Evolutionary conservation across 2,797 vertebrate species (phyloP).

Genomic region (Crenichthys baileyi): DNA sequence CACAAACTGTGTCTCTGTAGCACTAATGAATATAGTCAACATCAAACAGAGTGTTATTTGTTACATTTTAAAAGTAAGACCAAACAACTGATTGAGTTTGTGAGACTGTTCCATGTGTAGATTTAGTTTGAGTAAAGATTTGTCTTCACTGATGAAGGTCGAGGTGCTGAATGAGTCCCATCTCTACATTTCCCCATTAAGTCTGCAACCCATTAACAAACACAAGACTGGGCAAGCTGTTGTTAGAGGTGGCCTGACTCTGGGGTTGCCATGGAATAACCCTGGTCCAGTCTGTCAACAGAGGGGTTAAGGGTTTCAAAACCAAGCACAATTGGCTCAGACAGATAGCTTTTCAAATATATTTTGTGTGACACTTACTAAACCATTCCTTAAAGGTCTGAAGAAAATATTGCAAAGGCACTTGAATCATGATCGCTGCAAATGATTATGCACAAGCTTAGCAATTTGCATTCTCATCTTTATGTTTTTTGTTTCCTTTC

Average conservation of each 20-base stretch:
- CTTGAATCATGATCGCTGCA: background rate
- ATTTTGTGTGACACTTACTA: slow-evolving; percentile 17
- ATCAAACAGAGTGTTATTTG: background rate
- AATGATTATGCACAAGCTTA: background rate
- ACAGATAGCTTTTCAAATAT: slow-evolving; percentile 48
- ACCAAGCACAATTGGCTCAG: slow-evolving; percentile 51
- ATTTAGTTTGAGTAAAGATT: slow-evolving; percentile 17
- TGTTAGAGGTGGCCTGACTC: slow-evolving; percentile 56
- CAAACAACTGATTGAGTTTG: background rate
- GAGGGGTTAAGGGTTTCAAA: slow-evolving; percentile 68
- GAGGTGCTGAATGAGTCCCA: slow-evolving; percentile 45
- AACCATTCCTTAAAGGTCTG: slow-evolving; percentile 19
- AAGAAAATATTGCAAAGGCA: slow-evolving; percentile 5
- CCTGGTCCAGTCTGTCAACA: slow-evolving; percentile 62
- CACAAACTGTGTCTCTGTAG: background rate
- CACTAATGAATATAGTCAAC: background rate
- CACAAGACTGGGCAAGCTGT: slow-evolving; percentile 46
- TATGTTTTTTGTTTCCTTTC: background rate
- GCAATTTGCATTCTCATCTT: too few relatives aligned
- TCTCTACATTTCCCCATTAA: slow-evolving; percentile 53
- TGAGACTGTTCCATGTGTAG: background rate
- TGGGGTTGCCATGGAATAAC: background rate
- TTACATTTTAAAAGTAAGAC: background rate
- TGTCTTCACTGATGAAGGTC: slow-evolving; percentile 23
- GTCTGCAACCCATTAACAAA: slow-evolving; percentile 41